Conservation (phyloP, 2,888 invertebrate species). For the Caenorhabditis panamensis region DNA sequence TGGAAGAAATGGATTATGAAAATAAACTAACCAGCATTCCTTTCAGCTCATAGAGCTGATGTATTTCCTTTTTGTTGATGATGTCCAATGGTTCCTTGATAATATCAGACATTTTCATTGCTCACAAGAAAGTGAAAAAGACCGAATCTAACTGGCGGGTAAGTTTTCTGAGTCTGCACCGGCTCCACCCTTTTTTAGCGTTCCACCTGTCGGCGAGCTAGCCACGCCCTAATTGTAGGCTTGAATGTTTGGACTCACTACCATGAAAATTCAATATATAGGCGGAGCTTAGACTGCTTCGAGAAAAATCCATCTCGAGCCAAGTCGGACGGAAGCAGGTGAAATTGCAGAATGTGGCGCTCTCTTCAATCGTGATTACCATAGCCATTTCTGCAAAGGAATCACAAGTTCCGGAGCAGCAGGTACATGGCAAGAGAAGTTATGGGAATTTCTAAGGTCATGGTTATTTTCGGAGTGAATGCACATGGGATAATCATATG, state of each 20-base stretch:
- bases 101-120: conserved; percentile 6
- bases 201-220: conserved; percentile 24
- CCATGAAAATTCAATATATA: background rate
- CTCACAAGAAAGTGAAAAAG: background rate
- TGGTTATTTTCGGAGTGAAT: no score
- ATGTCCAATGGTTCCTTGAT: conserved; percentile 28
- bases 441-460: no score
- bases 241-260: background rate
- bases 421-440: background rate
- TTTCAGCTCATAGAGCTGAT: conserved; percentile 31
- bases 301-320: background rate
- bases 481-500: no score
- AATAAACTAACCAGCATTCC: conserved; percentile 30
- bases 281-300: background rate
- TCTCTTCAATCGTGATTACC: background rate
- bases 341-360: background rate
- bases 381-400: background rate
- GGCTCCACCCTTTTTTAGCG: conserved; percentile 22
- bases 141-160: background rate
- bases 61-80: conserved; percentile 26
- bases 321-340: background rate
- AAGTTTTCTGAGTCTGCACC: background rate
- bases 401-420: background rate
- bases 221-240: conserved; percentile 7
- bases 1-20: no score